phyloP scores from a whole-genome alignment of 2,113 vertebrate species.

The Spilogale gracilis region DNA sequence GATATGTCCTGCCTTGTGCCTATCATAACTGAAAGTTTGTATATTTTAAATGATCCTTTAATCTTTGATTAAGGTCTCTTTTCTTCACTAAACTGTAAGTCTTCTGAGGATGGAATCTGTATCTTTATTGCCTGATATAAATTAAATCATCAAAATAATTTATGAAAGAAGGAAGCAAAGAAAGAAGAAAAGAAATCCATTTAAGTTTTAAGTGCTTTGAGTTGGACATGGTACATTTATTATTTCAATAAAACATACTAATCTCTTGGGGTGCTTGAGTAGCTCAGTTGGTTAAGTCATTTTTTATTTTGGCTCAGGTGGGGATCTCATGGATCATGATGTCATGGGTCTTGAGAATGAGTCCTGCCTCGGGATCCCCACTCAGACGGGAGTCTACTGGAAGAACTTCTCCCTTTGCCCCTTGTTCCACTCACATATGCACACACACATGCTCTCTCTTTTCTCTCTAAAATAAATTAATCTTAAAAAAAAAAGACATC shows the following conservation, averaged over 20 bases:
- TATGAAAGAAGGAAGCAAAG: neutral
- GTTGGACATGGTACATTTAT: neutral
- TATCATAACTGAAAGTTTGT: neutral
- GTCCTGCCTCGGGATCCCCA: neutral
- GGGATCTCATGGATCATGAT: neutral
- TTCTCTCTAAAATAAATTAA: neutral
- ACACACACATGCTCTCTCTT: neutral
- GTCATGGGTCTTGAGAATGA: neutral
- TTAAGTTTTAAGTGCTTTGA: neutral
- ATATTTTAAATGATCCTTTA: neutral
- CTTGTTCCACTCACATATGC: neutral
- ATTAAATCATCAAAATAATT: neutral
- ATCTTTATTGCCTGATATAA: neutral
- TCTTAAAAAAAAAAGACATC: neutral
- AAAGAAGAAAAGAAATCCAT: neutral
- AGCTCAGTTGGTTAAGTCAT: neutral
- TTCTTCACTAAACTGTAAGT: neutral
- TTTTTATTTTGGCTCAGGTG: neutral
- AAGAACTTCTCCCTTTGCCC: neutral
- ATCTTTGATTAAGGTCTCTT: neutral
- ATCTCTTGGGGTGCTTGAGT: neutral
- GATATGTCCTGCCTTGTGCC: neutral
- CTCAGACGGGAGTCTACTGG: neutral
- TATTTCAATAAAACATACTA: neutral
- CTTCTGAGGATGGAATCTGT: neutral